These are phyloP conservation scores for Thunnus maccoyii DNA, from an alignment of 2,113 vertebrate genomes.

Conservation along the genomic window DNA sequence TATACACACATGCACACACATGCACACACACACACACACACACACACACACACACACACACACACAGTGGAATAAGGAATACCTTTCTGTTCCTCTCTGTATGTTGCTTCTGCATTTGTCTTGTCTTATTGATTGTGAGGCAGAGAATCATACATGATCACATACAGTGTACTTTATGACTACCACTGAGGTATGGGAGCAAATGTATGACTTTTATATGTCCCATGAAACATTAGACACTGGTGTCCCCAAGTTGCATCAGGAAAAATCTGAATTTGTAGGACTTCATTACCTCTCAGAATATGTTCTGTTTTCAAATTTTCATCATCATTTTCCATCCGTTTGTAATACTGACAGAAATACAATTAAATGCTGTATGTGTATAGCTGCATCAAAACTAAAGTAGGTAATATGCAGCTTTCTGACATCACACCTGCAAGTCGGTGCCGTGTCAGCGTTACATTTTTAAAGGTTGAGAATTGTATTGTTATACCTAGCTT, in stretches of 20 bases:
- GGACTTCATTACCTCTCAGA: neutral
- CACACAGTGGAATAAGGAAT: neutral
- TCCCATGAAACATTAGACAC: neutral
- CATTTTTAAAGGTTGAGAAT: too few relatives aligned
- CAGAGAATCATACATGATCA: constrained; percentile 39
- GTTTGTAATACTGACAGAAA: too few relatives aligned
- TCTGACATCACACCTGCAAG: too few relatives aligned
- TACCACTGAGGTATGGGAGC: neutral
- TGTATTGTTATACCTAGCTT: too few relatives aligned
- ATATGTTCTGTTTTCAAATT: too few relatives aligned
- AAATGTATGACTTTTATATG: neutral
- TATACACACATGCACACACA: constrained; percentile 24
- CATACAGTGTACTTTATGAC: neutral
- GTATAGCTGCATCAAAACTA: too few relatives aligned
- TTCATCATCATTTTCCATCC: too few relatives aligned
- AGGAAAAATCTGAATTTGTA: neutral
- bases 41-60: neutral
- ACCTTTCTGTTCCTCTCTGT: constrained; percentile 10
- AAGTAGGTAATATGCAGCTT: too few relatives aligned
- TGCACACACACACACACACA: constrained; percentile 11
- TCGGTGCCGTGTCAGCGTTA: too few relatives aligned
- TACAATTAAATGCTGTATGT: too few relatives aligned
- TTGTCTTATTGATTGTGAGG: constrained; percentile 57
- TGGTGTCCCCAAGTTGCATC: neutral
- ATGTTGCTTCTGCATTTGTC: constrained; percentile 46